Conservation (phyloP, 1,140 invertebrate species). For the Drosophila auraria region DNA sequence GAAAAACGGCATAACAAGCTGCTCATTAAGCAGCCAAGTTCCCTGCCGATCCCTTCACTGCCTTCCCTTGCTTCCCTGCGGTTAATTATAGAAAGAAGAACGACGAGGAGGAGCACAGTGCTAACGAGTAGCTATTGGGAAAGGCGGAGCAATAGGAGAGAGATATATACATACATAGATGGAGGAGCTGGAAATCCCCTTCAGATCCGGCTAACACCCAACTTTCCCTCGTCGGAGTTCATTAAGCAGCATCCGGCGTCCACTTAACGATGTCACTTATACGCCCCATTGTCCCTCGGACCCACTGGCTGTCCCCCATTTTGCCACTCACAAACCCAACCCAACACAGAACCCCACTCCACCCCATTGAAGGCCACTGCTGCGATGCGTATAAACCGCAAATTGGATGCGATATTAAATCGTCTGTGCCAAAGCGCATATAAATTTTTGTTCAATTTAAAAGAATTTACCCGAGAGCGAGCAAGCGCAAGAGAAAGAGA, state of each 20-base stretch:
- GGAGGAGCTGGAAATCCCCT: background rate
- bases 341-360: constrained; percentile 4
- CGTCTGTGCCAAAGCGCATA: constrained; percentile 85
- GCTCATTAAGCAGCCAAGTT: constrained; percentile 75
- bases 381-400: constrained; percentile 85
- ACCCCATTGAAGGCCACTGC: constrained; percentile 49
- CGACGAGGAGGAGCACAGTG: constrained; percentile 53
- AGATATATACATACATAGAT: constrained; percentile 26
- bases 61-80: constrained; percentile 51
- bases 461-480: constrained; percentile 62
- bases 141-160: constrained; percentile 20
- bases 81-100: constrained; percentile 83
- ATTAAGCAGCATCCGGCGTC: constrained; percentile 77
- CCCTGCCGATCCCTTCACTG: background rate
- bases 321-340: constrained; percentile 17
- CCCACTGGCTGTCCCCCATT: constrained; percentile 39
- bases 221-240: constrained; percentile 65
- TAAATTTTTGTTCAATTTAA: constrained; percentile 85
- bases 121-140: constrained; percentile 54
- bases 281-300: constrained; percentile 76
- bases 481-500: constrained; percentile 18
- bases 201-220: constrained; percentile 19
- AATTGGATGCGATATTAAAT: constrained; percentile 85
- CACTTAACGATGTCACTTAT: constrained; percentile 82
- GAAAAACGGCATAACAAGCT: constrained; percentile 83